phyloP scores from a whole-genome alignment of 2,888 invertebrate genomes.

The Carcina quercana region DNA sequence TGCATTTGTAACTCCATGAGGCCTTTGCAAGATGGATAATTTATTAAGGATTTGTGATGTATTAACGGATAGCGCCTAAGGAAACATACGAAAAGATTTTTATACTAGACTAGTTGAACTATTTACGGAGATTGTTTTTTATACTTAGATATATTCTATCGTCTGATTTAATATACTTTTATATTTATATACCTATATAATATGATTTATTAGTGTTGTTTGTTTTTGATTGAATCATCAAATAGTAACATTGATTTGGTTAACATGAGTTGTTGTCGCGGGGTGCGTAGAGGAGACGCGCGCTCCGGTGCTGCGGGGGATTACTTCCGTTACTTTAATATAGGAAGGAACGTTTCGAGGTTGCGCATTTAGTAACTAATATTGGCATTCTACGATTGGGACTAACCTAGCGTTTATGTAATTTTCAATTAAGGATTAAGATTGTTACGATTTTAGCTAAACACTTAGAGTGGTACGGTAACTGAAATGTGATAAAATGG shows the following conservation, averaged over 20 bases:
- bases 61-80: constrained; percentile 75
- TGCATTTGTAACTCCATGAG: constrained; percentile 75
- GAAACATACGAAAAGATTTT: constrained; percentile 75
- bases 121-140: constrained; percentile 76
- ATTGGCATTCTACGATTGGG: constrained; percentile 76
- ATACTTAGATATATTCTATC: constrained; percentile 74
- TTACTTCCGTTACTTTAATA: constrained; percentile 64
- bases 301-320: constrained; percentile 60
- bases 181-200: constrained; percentile 68
- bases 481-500: constrained; percentile 76
- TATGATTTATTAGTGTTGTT: constrained; percentile 75
- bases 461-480: constrained; percentile 76
- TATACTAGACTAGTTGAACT: constrained; percentile 75
- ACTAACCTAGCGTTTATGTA: constrained; percentile 75
- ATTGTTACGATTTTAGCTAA: constrained; percentile 76
- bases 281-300: constrained; percentile 16
- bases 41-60: constrained; percentile 74
- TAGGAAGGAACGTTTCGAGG: constrained; percentile 59
- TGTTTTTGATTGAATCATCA: constrained; percentile 70
- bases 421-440: constrained; percentile 73
- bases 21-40: constrained; percentile 74
- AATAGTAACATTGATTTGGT: constrained; percentile 57
- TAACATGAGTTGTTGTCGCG: constrained; percentile 47
- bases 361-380: constrained; percentile 72
- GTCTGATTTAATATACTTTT: constrained; percentile 74